These are phyloP conservation scores for Drosophila quadrilineata DNA, from an alignment of 1,140 invertebrate genomes.

Conservation along the genomic window DNA sequence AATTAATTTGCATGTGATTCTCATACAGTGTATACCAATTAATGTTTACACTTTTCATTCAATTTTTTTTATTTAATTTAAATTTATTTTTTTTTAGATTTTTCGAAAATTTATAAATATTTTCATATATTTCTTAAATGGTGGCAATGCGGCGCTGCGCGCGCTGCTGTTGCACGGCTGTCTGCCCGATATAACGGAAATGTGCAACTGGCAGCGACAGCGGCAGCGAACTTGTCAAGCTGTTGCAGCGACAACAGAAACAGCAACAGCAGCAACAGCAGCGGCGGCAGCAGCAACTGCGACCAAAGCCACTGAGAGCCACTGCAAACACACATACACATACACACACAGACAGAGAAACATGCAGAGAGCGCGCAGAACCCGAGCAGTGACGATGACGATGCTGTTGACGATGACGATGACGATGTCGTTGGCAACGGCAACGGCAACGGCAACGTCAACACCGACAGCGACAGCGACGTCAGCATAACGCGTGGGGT, in stretches of 20 bases:
- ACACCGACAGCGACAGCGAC: neutral
- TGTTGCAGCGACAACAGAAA: constrained; percentile 28
- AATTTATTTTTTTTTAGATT: constrained; percentile 5
- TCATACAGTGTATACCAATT: too few species aligned
- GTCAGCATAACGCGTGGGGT: constrained; percentile 40
- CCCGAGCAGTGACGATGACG: constrained; percentile 26
- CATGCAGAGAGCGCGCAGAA: constrained; percentile 16
- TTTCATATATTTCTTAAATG: constrained; percentile 19
- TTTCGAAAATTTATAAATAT: constrained; percentile 3
- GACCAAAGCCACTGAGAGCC: constrained; percentile 28
- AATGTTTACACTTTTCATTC: constrained; percentile 7
- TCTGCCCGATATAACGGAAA: constrained; percentile 76
- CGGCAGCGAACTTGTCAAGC: constrained; percentile 67
- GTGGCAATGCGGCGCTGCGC: constrained; percentile 2
- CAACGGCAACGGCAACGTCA: neutral
- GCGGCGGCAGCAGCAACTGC: constrained; percentile 14
- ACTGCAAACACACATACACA: constrained; percentile 4
- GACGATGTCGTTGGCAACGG: neutral
- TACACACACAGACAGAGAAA: constrained; percentile 18
- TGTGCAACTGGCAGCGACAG: constrained; percentile 70
- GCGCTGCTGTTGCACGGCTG: constrained; percentile 38
- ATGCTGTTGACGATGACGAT: constrained; percentile 1
- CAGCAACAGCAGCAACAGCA: constrained; percentile 28
- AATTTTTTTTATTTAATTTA: neutral
- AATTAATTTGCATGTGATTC: too few species aligned